Evolutionary conservation across 1,140 invertebrate genomes (phyloP), one percentile per base, ranked within the genome.

Genomic region (Heliconius melpomene): DNA sequence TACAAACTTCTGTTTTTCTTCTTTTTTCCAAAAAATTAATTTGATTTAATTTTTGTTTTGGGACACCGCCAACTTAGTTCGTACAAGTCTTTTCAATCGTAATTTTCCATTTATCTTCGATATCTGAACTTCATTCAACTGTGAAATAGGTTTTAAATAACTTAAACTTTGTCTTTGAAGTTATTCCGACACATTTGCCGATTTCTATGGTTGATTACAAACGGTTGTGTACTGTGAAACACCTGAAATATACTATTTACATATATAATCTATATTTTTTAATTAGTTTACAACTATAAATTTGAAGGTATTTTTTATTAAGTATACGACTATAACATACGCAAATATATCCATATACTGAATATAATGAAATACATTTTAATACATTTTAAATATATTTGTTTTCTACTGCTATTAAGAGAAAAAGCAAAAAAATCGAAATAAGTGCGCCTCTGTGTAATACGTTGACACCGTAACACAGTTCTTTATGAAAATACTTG

Each of bases 101-200:
- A 66, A 66, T 29, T 66, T 66, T 66, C 60, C 60, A 66, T 66
- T 66, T 66, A 66, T 66, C 26, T 66, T 26, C 60, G 26, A 66
- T 57, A 66, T 66, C 60, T 66, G 23, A 66, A 66, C 60, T 57
- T 66, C 26, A 29, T 57, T 66, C 60, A 66, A 66, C 60, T 26
- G 60, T 66, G 23, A 26, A 29, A 66, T 66, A 66, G 60, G 23
- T 66, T 66, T 66, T 66, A 66, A 66, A 66, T 26, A 66, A 66
- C 60, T 66, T 66, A 66, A 66, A 66, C 60, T 66, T 29, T 66
- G 26, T 66, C 60, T 66, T 66, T 66, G 23, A 66, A 66, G 60
- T 57, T 66, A 66, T 16, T 29, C 13, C 23, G 60, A 11, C 9
- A 29, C 11, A 66, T 66, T 66, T 66, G 60, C 26, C 23, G 60